A percentile compares a stretch with the other conserved stretches of the same genome.
Evolutionary conservation across 2,113 vertebrate species (phyloP).

Genomic region (Alosa alosa): DNA sequence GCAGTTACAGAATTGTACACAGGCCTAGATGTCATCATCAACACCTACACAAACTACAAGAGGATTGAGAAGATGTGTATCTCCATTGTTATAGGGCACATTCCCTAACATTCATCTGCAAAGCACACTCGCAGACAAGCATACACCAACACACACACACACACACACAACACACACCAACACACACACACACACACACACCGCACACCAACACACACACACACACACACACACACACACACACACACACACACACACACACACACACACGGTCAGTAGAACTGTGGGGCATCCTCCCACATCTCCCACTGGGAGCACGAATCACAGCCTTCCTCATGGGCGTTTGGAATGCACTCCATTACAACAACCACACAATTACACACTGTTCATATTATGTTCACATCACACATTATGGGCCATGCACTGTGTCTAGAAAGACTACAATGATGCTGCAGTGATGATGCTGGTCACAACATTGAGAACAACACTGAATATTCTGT

Average conservation of each 20-base stretch:
- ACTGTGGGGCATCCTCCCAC: not conserved
- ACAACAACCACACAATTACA: not conserved
- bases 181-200: not conserved
- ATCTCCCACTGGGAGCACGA: not conserved
- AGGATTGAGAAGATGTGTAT: conserved; percentile 41
- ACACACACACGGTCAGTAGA: not conserved
- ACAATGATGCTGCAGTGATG: not conserved
- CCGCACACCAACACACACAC: too few species aligned
- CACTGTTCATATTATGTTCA: not conserved
- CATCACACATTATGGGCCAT: not conserved
- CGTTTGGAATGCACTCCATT: not conserved
- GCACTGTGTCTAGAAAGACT: not conserved
- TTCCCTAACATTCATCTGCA: conserved; percentile 47
- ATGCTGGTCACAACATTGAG: not conserved
- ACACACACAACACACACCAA: not conserved
- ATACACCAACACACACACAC: not conserved
- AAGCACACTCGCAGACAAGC: not conserved
- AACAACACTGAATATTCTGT: not conserved
- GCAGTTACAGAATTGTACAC: conserved; percentile 20
- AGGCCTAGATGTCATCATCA: conserved; percentile 27
- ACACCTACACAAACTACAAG: conserved; percentile 41
- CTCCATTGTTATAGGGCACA: conserved; percentile 47
- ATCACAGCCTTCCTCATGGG: not conserved
- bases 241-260: conserved; percentile 7
- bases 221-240: not conserved